These are phyloP conservation scores for Phyllopteryx taeniolatus DNA, from an alignment of 2,113 vertebrate species.

Conservation along the genomic window DNA sequence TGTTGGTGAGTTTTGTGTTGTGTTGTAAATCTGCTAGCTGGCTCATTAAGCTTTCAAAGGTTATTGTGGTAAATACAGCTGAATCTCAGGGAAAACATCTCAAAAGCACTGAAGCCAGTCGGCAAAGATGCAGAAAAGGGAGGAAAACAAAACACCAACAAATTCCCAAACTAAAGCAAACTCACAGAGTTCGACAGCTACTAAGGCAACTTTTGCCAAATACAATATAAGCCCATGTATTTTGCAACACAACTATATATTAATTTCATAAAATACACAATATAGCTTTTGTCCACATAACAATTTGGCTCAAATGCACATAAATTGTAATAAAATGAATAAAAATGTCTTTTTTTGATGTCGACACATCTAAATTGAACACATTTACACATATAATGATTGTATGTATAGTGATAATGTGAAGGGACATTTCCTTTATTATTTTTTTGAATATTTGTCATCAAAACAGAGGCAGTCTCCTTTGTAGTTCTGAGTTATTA, in stretches of 20 bases:
- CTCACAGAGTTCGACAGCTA: conserved; percentile 99
- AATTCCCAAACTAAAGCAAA: conserved; percentile 84
- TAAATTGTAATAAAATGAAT: conserved; percentile 99
- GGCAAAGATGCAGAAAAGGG: conserved; percentile 85
- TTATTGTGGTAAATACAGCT: conserved; percentile 80
- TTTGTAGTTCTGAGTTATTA: conserved; percentile 70
- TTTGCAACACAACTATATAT: conserved; percentile 99
- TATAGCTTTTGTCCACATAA: conserved; percentile 99
- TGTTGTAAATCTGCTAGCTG: conserved; percentile 67
- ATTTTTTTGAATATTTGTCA: conserved; percentile 64
- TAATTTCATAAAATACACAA: conserved; percentile 99
- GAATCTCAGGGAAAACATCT: conserved; percentile 89
- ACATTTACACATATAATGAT: conserved; percentile 99
- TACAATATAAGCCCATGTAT: conserved; percentile 99
- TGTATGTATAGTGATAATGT: conserved; percentile 86
- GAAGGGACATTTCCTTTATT: conserved; percentile 86
- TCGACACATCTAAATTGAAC: conserved; percentile 99
- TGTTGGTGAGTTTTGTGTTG: conserved; percentile 45
- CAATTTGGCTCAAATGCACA: conserved; percentile 99
- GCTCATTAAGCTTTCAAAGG: conserved; percentile 85
- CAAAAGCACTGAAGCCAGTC: conserved; percentile 86
- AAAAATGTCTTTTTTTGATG: conserved; percentile 95
- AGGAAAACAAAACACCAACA: conserved; percentile 62
- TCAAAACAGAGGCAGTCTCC: conserved; percentile 91
- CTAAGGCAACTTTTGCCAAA: conserved; percentile 99